Evolutionary conservation across 2,113 vertebrate species (phyloP), one percentile per base, ranked within the genome.

Genomic region (Labeo catla): DNA sequence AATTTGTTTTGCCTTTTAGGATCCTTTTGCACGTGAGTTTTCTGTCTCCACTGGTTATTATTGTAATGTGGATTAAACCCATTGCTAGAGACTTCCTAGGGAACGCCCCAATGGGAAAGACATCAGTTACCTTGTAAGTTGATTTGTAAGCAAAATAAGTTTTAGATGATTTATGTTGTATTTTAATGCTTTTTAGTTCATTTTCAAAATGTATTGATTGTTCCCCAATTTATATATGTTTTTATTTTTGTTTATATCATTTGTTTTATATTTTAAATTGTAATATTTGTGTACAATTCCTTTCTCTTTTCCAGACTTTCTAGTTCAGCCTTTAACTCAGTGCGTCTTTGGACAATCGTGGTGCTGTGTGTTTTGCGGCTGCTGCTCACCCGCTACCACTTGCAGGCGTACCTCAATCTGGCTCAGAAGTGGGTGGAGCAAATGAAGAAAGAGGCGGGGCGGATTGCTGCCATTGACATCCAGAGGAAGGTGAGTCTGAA

Each of bases 381-480:
- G 68, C 92, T 88, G 0, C 84, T 97, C 85, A 96, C 95, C 0
- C 95, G 96, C 4, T 93, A 90, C 52, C 98, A 99, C 92, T 93
- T 99, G 89, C 98, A 99, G 94, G 98, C 98, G 0, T 99, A 99
- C 92, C 96, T 99, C 84, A 95, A 96, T 84, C 94, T 99, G 85
- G 95, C 98, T 0, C 94, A 95, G 89, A 94, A 96, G 89, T 98
- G 97, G 92, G 97, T 97, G 91, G 95, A 96, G 77, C 96, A 95
- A 90, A 96, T 99, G 95, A 95, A 94, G 91, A 95, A 91, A 90
- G 96, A 98, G 83, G 97, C 96, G 0, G 98, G 98, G 2, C 95
- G 96, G 2, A 98, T 99, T 0, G 87, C 96, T 0, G 94, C 94
- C 13, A 91, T 96, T 2, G 98, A 99, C 90, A 97, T 99, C 91